Conservation (phyloP, 2,888 invertebrate species). For the Drosophila peninsularis region DNA sequence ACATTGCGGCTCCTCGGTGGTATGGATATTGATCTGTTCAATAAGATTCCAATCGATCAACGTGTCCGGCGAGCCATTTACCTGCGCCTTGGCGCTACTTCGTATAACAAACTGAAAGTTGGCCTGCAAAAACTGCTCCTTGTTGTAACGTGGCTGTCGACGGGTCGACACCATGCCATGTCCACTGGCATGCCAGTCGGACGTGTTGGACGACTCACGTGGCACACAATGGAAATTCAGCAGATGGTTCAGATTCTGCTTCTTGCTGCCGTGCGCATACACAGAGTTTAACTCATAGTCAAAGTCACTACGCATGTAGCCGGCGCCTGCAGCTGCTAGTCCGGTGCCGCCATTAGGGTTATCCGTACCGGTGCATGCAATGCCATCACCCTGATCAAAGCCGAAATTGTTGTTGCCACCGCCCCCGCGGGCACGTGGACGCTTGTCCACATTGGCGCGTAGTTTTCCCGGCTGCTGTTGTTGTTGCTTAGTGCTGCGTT, state of each 20-base stretch:
- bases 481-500: constrained; percentile 86
- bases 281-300: constrained; percentile 91
- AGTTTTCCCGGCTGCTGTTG: constrained; percentile 84
- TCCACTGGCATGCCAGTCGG: constrained; percentile 64
- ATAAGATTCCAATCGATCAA: constrained; percentile 96
- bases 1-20: constrained; percentile 90
- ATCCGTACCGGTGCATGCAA: constrained; percentile 71
- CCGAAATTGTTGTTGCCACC: constrained; percentile 71
- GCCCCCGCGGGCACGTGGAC: constrained; percentile 85
- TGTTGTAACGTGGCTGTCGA: constrained; percentile 90
- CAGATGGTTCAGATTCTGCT: constrained; percentile 96
- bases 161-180: constrained; percentile 35
- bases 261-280: constrained; percentile 93
- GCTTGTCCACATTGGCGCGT: constrained; percentile 88
- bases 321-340: constrained; percentile 71
- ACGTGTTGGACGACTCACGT: constrained; percentile 84
- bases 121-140: constrained; percentile 97
- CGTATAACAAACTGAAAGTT: constrained; percentile 98
- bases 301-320: constrained; percentile 68
- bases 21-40: constrained; percentile 93
- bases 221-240: constrained; percentile 95
- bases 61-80: constrained; percentile 92
- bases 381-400: constrained; percentile 41
- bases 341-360: constrained; percentile 82
- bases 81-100: constrained; percentile 90